These are phyloP conservation scores for Laothoe populi DNA, from an alignment of 2,888 invertebrate genomes.

Conservation along the genomic window DNA sequence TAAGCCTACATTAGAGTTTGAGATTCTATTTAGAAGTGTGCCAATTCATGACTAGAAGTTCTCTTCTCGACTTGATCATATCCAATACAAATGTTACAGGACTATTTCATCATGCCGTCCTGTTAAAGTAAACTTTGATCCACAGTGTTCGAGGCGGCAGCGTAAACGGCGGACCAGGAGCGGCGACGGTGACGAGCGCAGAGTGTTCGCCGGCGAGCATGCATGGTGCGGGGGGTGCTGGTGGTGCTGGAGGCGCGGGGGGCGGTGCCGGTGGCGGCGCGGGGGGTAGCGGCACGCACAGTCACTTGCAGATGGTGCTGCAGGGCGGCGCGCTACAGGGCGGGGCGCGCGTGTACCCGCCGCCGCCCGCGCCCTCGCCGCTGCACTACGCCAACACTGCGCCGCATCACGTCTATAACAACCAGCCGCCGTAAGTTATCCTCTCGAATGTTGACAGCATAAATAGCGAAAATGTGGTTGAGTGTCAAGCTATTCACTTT, in stretches of 20 bases:
- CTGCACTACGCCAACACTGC: constrained; percentile 60
- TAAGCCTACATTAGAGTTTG: no score
- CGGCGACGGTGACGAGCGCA: constrained; percentile 38
- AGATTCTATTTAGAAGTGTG: no score
- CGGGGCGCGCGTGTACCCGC: constrained; percentile 57
- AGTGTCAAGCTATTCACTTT: no score
- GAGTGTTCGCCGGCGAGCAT: constrained; percentile 39
- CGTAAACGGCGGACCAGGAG: constrained; percentile 62
- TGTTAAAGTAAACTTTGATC: neutral
- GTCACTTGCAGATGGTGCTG: constrained; percentile 80
- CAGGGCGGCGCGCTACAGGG: constrained; percentile 63
- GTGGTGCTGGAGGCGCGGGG: constrained; percentile 38
- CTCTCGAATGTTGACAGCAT: neutral
- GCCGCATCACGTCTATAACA: constrained; percentile 57
- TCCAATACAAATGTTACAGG: no score
- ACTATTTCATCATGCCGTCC: no score
- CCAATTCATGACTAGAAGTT: no score
- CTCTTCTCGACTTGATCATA: no score
- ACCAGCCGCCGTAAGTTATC: constrained; percentile 56
- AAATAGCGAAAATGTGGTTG: no score
- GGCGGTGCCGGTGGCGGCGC: constrained; percentile 40
- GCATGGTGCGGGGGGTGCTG: constrained; percentile 34
- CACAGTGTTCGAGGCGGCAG: constrained; percentile 55
- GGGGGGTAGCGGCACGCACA: constrained; percentile 49
- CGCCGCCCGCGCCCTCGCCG: constrained; percentile 64